Evolutionary conservation across 2,797 vertebrate species (phyloP), one percentile per base, ranked within the genome.

Genomic region (Oceanodroma leucorhoa): DNA sequence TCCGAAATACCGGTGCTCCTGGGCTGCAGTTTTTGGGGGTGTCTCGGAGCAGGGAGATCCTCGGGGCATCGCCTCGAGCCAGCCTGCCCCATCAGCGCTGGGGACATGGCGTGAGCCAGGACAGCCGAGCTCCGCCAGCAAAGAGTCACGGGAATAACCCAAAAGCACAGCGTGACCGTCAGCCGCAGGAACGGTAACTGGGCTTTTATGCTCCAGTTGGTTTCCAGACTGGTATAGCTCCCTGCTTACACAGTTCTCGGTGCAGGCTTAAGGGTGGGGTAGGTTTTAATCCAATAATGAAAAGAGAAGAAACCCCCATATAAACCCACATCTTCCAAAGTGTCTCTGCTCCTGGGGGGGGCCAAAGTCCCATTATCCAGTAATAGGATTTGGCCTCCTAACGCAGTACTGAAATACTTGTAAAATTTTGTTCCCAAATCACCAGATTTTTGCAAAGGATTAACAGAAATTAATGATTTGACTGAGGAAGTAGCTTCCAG

Each of bases 371-470:
- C 71, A 27, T 95, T 94, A 94, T 30, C 87, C 71, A 23, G 19
- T 89, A 87, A 95, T 54, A 87, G 93, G 92, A 94, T 97, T 96
- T 97, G 87, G 82, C 60, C 22, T 77, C 58, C 61, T 89, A 89
- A 60, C 71, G 41, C 67, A 34, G 24, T 14, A 11, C 89, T 32
- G 69, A 93, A 83, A 60, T 29, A 36, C 57, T 86, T 75, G 26
- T 6, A 83, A 81, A 95, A 89, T 46, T 89, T 77, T 66, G 24
- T 81, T 91, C 60, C 67, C 53, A 80, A 71, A 64, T 71, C 71
- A 60, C 27, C 88, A 94, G 86, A 85, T 89, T 96, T 96, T 93
- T 94, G 51, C 57, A n/a, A 84, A 89, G 94, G 88, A 95, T 95
- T 93, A 84, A 71, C 34, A 89, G 92, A 91, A 96, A 67, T 19